phyloP scores from a whole-genome alignment of 2,113 vertebrate genomes.

The Aspidoscelis tigris region DNA sequence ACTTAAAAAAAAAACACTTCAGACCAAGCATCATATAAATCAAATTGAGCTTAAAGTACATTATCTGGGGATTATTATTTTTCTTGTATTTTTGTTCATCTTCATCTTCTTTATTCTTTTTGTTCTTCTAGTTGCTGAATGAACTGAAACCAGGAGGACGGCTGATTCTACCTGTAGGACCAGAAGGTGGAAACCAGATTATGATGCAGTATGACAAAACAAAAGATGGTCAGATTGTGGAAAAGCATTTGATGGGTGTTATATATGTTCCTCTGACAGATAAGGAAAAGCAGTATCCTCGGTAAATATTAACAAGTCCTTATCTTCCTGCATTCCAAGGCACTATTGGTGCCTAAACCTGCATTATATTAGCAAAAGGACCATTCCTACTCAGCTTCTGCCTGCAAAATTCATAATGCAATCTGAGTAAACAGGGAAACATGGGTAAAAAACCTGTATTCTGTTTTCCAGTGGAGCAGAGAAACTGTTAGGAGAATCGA shows the following conservation, averaged over 20 bases:
- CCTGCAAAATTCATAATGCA: not conserved
- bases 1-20: not conserved
- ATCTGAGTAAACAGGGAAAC: not conserved
- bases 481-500: not conserved
- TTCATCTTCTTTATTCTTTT: not conserved
- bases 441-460: not conserved
- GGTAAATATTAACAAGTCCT: slow-evolving; percentile 72
- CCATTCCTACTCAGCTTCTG: rapidly evolving
- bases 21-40: not conserved
- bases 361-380: slow-evolving; percentile 30
- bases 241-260: slow-evolving; percentile 88
- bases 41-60: not conserved
- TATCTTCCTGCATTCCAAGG: not conserved
- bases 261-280: slow-evolving; percentile 91
- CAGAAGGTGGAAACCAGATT: slow-evolving; percentile 84
- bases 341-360: not conserved
- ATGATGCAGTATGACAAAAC: slow-evolving; percentile 90
- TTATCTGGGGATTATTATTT: not conserved
- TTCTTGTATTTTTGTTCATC: not conserved
- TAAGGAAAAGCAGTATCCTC: slow-evolving; percentile 85
- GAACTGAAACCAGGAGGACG: slow-evolving; percentile 89
- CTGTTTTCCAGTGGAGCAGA: not conserved
- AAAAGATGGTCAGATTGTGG: slow-evolving; percentile 81
- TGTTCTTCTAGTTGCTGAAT: slow-evolving; percentile 80
- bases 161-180: slow-evolving; percentile 87